Base-by-base conservation (phyloP, 2,113 vertebrate species). In the Delphinapterus leucas region DNA sequence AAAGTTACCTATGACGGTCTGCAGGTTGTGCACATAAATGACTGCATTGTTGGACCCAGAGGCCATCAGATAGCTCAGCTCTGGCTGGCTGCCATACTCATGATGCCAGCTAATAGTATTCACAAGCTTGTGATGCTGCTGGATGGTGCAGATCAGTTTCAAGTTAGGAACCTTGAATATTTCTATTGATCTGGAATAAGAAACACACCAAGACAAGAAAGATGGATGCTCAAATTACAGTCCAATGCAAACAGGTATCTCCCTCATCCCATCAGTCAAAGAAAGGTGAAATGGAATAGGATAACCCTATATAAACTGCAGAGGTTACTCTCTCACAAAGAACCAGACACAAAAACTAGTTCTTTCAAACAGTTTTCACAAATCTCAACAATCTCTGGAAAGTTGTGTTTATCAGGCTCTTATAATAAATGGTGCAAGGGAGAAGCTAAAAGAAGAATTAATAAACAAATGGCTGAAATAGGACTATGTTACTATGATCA, bases 91-190 rank as follows among this genome's bases (percentile, higher is more conserved):
- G 85, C 98, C 97, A 4, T 99, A 99, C 55, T 98, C 98, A 0
- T 99, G 99, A 65, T 99, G 99, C 99, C 99, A 99, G 14, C 99
- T 98, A 8, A 99, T 98, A 0, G 98, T 96, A 5, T 99, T 99
- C 94, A 99, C 99, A 93, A 99, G 99, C 97, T 99, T 99, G 98
- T 99, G 99, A 90, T 99, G 99, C 95, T 99, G 99, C 98, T 99
- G 99, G 90, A 99, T 98, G 84, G 99, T 99, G 98, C 99, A 99
- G 88, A 99, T 98, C 87, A 99, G 96, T 97, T 98, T 99, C 98
- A 99, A 94, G 60, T 74, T 90, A 6, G 99, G 99, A 20, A 99
- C 99, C 85, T 98, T 98, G 90, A 99, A 99, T 95, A 99, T 98
- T 36, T 99, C 99, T 44, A 99, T 99, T 1, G 99, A 99, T 80